Conservation (phyloP, 2,888 invertebrate genomes). For the Hydroisotoma schaefferi region DNA sequence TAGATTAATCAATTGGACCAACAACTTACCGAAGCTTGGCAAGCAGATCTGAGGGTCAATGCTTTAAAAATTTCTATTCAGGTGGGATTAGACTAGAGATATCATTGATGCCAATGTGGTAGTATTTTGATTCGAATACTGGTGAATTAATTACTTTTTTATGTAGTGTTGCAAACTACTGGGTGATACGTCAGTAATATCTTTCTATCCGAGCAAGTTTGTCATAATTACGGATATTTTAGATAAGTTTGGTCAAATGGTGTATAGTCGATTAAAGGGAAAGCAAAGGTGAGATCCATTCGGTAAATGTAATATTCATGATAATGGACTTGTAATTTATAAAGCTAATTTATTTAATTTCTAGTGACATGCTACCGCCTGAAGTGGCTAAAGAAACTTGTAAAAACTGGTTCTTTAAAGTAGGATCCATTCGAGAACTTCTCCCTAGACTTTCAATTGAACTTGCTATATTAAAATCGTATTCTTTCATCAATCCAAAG, state of each 20-base stretch:
- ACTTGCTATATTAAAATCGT: conserved; percentile 85
- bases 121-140: background rate
- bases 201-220: conserved; percentile 98
- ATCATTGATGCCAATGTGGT: no score
- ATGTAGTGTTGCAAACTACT: conserved; percentile 84
- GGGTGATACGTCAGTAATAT: conserved; percentile 80
- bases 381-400: conserved; percentile 93
- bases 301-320: background rate
- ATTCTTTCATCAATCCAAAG: conserved; percentile 74
- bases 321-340: background rate
- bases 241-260: conserved; percentile 88
- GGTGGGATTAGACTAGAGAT: no score
- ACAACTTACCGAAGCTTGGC: conserved; percentile 88
- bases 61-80: conserved; percentile 93
- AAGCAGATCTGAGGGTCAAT: conserved; percentile 88
- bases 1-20: conserved; percentile 87
- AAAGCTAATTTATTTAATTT: background rate
- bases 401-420: conserved; percentile 98
- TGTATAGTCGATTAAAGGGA: conserved; percentile 74
- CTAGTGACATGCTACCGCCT: conserved; percentile 50
- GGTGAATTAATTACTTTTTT: conserved; percentile 41
- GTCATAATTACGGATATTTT: conserved; percentile 92
- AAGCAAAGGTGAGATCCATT: conserved; percentile 68
- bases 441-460: conserved; percentile 92
- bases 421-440: conserved; percentile 92